Evolutionary conservation across 2,888 invertebrate genomes (phyloP), one percentile per base, ranked within the genome.

Genomic region (Phalangium opilio): DNA sequence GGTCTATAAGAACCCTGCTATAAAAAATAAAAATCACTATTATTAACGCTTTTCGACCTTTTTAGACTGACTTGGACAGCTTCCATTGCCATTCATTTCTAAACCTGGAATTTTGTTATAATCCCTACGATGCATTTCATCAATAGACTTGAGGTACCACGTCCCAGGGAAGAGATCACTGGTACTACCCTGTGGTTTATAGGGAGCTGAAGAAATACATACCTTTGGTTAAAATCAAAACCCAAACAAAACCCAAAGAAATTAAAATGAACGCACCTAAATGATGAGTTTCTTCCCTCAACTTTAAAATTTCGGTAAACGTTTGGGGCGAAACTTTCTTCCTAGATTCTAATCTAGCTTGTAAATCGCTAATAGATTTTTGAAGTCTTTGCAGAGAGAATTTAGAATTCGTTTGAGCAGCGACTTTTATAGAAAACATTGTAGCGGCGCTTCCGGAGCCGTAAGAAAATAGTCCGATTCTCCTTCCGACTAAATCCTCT

Each of bases 381-480:
- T 81, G 70, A 41, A 93, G 67, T 61, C 73, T 74, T 43, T 72
- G 68, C 51, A 93, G 70, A 44, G 74, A 68, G 1, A 65, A 65
- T 3, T 57, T 62, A n/a, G 63, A 69, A 43, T 72, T 70, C 45
- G 69, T 66, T 58, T 83, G 77, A 45, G 75, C 71, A 11, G 78
- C 73, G 39, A 90, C 75, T 44, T 77, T 77, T 43, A 95, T 71
- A 0, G 91, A 90, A 65, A 81, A 95, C 82, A 95, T 83, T 2
- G 89, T 83, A 0, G 93, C 83, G 32, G 93, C 91, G 14, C 91
- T 69, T 0, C 98, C 98, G 0, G 96, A 96, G 0, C 98, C 98
- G 64, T 98, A 98, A 0, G 96, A 96, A 68, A 98, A 98, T 44
- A 98, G 65, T 1, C 80, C 83, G 54, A 95, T 74, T 57, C 83